phyloP scores from a whole-genome alignment of 2,113 vertebrate species.

The Amazona guildingii region DNA sequence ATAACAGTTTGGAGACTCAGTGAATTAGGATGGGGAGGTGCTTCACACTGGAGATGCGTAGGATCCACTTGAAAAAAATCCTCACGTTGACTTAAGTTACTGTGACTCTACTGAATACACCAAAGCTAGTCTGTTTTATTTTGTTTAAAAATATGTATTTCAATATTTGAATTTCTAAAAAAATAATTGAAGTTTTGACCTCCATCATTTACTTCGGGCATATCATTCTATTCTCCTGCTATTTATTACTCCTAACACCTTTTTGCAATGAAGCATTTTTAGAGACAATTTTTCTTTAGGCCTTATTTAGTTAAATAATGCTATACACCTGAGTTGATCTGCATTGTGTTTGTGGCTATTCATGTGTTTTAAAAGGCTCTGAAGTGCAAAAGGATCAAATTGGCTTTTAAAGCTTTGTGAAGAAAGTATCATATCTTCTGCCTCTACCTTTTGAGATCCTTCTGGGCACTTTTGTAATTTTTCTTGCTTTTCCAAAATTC shows the following conservation, averaged over 20 bases:
- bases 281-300: neutral
- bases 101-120: neutral
- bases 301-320: neutral
- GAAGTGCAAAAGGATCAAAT: neutral
- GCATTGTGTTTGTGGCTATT: neutral
- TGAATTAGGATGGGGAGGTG: rapidly evolving
- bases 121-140: neutral
- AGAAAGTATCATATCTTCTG: neutral
- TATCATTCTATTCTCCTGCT: neutral
- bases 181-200: neutral
- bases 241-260: neutral
- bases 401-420: neutral
- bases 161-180: neutral
- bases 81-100: neutral
- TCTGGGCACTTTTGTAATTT: neutral
- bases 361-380: neutral
- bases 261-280: neutral
- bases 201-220: neutral
- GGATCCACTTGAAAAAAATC: neutral
- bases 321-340: neutral
- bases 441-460: neutral
- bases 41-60: neutral
- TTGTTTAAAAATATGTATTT: neutral
- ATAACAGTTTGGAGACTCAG: neutral
- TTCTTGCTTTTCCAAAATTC: neutral